phyloP scores from a whole-genome alignment of 2,113 vertebrate species.

The Caranx melampygus region DNA sequence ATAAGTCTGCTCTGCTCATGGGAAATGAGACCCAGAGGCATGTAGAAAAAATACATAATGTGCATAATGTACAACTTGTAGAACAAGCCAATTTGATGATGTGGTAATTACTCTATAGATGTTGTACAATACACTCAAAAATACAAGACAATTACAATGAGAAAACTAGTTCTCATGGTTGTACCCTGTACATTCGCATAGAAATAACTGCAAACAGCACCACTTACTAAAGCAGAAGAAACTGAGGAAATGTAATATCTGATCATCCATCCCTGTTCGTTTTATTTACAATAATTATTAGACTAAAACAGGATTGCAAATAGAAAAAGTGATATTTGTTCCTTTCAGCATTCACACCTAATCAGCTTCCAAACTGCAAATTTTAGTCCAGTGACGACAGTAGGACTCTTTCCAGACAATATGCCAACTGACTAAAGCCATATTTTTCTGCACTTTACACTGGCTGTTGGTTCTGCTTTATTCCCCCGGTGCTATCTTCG shows the following conservation, averaged over 20 bases:
- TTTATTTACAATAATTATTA: constrained; percentile 16
- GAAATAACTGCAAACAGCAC: constrained; percentile 6
- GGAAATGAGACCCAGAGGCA: constrained; percentile 6
- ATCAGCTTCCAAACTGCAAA: constrained; percentile 51
- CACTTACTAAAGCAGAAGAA: not conserved
- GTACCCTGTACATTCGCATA: not conserved
- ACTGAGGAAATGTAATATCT: not conserved
- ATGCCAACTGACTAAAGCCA: constrained; percentile 48
- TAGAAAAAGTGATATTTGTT: constrained; percentile 47
- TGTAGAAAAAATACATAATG: constrained; percentile 13
- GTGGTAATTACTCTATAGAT: not conserved
- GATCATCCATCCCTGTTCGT: not conserved
- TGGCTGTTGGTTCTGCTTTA: constrained; percentile 4
- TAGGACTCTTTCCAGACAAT: constrained; percentile 41
- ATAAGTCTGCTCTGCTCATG: constrained; percentile 18
- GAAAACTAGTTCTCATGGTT: not conserved
- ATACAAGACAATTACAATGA: not conserved
- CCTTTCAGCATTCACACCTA: constrained; percentile 57
- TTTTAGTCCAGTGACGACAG: constrained; percentile 43
- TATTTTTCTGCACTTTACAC: constrained; percentile 22
- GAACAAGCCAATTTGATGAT: not conserved
- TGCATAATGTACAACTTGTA: constrained; percentile 1
- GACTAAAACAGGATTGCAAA: constrained; percentile 35
- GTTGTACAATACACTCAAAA: not conserved
- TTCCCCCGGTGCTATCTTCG: not conserved